Evolutionary conservation across 2,113 vertebrate species (phyloP).

Genomic region (Coracopsis vasa): DNA sequence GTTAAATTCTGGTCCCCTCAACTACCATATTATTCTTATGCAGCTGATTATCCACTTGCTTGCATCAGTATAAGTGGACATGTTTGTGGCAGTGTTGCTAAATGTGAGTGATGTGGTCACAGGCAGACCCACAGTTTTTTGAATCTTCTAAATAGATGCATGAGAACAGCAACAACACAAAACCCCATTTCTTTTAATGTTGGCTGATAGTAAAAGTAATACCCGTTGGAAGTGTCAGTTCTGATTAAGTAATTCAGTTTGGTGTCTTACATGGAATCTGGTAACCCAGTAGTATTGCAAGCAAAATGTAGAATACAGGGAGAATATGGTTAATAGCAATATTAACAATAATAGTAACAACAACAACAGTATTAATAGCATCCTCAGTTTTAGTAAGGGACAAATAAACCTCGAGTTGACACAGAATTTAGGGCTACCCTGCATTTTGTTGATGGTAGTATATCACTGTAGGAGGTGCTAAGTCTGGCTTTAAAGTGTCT

Average conservation of each 20-base stretch:
- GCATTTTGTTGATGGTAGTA: background rate
- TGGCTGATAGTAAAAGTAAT: background rate
- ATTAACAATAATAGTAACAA: background rate
- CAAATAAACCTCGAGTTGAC: background rate
- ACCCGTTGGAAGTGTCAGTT: rapidly evolving
- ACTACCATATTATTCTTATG: background rate
- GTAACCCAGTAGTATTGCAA: background rate
- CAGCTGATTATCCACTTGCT: background rate
- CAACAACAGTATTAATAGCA: background rate
- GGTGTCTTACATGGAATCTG: background rate
- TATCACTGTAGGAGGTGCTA: slow-evolving; percentile 23
- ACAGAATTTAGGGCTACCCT: background rate
- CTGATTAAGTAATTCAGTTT: background rate
- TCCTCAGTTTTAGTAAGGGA: background rate
- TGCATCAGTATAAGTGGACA: background rate
- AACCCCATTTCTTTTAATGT: background rate
- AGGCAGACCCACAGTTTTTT: background rate
- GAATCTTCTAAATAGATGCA: background rate
- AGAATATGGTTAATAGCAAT: background rate
- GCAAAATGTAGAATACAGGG: background rate
- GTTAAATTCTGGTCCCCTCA: background rate
- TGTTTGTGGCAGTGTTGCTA: background rate
- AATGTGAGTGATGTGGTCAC: background rate
- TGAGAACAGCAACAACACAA: background rate
- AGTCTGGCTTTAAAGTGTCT: slow-evolving; percentile 12